A percentile compares a stretch with the other conserved stretches of the same genome.
phyloP scores from a whole-genome alignment of 2,113 vertebrate genomes.

The Amphilophus citrinellus region DNA sequence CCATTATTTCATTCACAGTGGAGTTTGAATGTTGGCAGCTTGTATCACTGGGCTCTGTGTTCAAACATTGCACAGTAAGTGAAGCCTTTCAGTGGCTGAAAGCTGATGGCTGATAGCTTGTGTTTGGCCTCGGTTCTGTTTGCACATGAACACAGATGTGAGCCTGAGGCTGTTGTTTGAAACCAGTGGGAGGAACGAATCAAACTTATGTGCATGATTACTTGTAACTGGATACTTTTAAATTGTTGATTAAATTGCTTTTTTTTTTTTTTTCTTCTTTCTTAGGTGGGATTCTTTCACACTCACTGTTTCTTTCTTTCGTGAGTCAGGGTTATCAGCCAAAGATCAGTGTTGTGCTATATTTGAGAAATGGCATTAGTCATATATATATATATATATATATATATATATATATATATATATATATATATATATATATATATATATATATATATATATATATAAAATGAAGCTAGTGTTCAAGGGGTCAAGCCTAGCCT shows the following conservation, averaged over 20 bases:
- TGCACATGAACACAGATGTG: slow-evolving; percentile 24
- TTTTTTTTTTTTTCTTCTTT: neutral
- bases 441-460: too few species aligned
- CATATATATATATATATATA: too few species aligned
- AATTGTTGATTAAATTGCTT: neutral
- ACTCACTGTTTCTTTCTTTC: neutral
- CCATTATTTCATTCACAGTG: slow-evolving; percentile 16
- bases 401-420: too few species aligned
- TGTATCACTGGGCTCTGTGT: neutral
- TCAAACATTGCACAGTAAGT: slow-evolving; percentile 25
- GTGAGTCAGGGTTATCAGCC: neutral
- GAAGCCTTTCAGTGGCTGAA: slow-evolving; percentile 15
- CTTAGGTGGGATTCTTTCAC: neutral
- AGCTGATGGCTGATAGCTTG: slow-evolving; percentile 19
- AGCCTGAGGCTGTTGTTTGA: slow-evolving; percentile 23
- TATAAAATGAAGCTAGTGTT: too few species aligned
- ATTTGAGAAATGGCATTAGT: neutral
- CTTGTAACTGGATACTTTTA: slow-evolving; percentile 1
- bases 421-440: too few species aligned
- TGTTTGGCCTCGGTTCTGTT: slow-evolving; percentile 21
- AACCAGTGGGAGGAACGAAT: neutral
- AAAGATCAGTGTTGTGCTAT: neutral
- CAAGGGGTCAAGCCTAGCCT: too few species aligned
- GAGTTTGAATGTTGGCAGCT: slow-evolving; percentile 24
- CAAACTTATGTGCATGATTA: neutral